Evolutionary conservation across 2,888 invertebrate species (phyloP).

Genomic region (Dasypolia templi): DNA sequence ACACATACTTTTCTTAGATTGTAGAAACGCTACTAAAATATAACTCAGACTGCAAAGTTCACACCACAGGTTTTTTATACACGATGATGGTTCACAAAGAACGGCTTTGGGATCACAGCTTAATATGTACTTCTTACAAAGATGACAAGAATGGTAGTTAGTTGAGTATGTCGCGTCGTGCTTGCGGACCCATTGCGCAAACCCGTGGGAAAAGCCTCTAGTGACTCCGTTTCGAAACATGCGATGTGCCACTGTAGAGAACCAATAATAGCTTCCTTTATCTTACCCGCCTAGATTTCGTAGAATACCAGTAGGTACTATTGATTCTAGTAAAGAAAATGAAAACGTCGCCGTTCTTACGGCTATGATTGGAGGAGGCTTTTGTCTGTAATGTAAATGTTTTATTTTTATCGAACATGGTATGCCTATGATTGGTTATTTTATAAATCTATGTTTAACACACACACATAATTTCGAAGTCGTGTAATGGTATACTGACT

Average conservation of each 20-base stretch:
- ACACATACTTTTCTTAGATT: neutral
- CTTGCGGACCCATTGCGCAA: conserved; percentile 59
- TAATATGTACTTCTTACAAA: conserved; percentile 47
- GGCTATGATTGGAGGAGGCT: neutral
- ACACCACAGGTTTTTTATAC: conserved; percentile 1
- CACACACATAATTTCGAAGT: neutral
- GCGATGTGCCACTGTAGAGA: conserved; percentile 70
- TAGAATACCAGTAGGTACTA: conserved; percentile 29
- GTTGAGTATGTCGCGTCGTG: conserved; percentile 51
- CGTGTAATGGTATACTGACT: neutral
- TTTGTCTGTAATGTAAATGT: neutral
- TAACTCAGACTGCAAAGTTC: neutral
- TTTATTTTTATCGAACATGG: neutral
- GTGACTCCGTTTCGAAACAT: conserved; percentile 69
- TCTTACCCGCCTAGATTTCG: conserved; percentile 56
- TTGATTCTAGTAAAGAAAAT: neutral
- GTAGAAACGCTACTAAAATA: neutral
- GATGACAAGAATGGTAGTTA: conserved; percentile 55
- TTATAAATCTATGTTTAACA: neutral
- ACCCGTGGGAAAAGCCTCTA: conserved; percentile 73
- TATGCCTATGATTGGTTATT: neutral
- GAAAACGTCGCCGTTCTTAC: too few relatives aligned
- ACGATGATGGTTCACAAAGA: conserved; percentile 6
- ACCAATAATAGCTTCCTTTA: conserved; percentile 76
- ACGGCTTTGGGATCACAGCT: conserved; percentile 10